Percentiles rank a stretch among this genome's conserved stretches.
Evolutionary conservation across 1,140 invertebrate genomes (phyloP).

Genomic region (Listronotus oregonensis): DNA sequence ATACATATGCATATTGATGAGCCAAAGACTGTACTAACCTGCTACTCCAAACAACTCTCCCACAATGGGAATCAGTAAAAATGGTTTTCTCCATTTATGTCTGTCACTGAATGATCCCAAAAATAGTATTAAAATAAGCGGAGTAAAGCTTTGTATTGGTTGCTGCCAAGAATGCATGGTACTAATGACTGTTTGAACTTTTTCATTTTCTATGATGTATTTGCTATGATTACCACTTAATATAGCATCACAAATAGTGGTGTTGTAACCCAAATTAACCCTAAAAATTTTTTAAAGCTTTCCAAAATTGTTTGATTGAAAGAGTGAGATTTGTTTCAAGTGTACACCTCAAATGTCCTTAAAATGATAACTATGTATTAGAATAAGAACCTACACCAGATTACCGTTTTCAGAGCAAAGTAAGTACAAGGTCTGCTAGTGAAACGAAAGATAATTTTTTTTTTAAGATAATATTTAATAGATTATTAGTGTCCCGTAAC

Average conservation of each 20-base stretch:
- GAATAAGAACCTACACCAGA: too few relatives aligned
- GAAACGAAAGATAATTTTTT: too few relatives aligned
- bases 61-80: conserved; percentile 41
- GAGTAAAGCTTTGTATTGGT: conserved; percentile 49
- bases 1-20: background rate
- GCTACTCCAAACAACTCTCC: conserved; percentile 52
- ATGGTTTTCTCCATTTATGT: conserved; percentile 57
- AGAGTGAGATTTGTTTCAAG: too few relatives aligned
- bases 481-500: too few relatives aligned
- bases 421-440: too few relatives aligned
- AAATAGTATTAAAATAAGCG: conserved; percentile 63
- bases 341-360: too few relatives aligned
- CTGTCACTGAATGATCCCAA: conserved; percentile 67
- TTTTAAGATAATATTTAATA: too few relatives aligned
- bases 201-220: conserved; percentile 39
- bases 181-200: conserved; percentile 47
- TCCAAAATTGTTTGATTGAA: too few relatives aligned
- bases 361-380: too few relatives aligned
- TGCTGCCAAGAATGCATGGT: conserved; percentile 50
- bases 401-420: too few relatives aligned
- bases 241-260: conserved; percentile 51
- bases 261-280: conserved; percentile 37
- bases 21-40: conserved; percentile 41
- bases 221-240: conserved; percentile 54
- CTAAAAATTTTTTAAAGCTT: conserved; percentile 10